Evolutionary conservation across 2,797 vertebrate species (phyloP), one percentile per base, ranked within the genome.

Genomic region (Bradypodion pumilum): DNA sequence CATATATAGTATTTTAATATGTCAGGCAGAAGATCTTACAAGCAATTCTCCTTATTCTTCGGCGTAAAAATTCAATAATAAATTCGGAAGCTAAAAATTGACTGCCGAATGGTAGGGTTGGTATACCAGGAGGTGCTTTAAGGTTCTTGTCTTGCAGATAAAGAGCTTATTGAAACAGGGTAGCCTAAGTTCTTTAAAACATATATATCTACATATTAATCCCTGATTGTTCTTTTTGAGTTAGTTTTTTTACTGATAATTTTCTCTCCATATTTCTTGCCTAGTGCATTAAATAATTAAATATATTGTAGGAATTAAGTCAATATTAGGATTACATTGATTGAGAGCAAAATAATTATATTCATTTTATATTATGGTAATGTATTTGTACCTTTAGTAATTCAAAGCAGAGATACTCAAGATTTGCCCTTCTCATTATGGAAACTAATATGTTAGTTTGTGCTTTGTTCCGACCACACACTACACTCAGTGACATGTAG

Each of bases 181-280:
- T 21, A 29, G n/a, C n/a, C n/a, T n/a, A n/a, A 19, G 37, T 63
- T 60, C 4, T 77, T 42, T n/a, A 23, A 69, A 59, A 60, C 62
- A 78, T 15, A 19, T 37, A 37, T 37, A 59, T 40, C 7, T 42
- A 32, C 42, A 42, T 66, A 52, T 84, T 84, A 76, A n/a, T 74
- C n/a, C n/a, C n/a, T n/a, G n/a, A n/a, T n/a, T n/a, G n/a, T n/a
- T n/a, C n/a, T n/a, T n/a, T 23, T n/a, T 32, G 12, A 23, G 52
- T 60, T 68, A 13, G 5, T 7, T 40, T 69, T 68, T 69, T 40
- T 40, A 12, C 15, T 63, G 60, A 46, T 83, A 73, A 65, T 25
- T 79, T 74, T 62, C 44, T 49, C 27, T 78, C 63, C 59, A 73
- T 79, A 49, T 78, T 62, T 78, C 66, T 72, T 56, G 49, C n/a